Base-by-base conservation (phyloP, 92 coral and sea anemone species). In the Plumapathes pennacea region DNA sequence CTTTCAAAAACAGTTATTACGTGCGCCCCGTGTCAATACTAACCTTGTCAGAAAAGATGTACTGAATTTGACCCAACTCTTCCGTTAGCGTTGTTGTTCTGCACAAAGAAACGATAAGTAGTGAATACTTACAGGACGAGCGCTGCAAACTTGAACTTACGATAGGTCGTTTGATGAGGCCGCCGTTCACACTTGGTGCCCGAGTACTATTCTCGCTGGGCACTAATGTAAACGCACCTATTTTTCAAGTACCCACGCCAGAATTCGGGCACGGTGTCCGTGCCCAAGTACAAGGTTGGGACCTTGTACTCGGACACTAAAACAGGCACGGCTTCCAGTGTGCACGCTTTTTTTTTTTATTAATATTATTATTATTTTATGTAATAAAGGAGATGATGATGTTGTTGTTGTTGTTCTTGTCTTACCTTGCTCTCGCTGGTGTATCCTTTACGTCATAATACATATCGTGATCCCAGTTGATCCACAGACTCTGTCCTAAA, bases 1-100 rank as follows among this genome's bases (percentile, higher is more conserved):
- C 24, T n/a, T 28, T 15, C 28, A 39, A 46, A 48, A 15, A 20
- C 14, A 26, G 10, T 7, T 6, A 21, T 20, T 17, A 10, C 32
- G 12, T 14, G 7, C 19, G 8, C 11, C 1, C 20, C 10, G 27
- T 11, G 7, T 30, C 9, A 11, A 13, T 27, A 5, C 48, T 77
- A 57, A 92, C 98, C 96, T 92, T 92, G 44, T 92, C 98, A 23
- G 98, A 92, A 52, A 92, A 92, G 43, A 92, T 57, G 20, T 92
- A 92, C 46, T 92, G 86, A 64, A 92, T 92, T 50, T 92, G 98
- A 6, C 98, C 98, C 47, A 92, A 88, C 62, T 92, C 98, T 55
- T 92, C 98, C 10, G 90, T 92, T 7, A 92, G 74, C 4, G 98
- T 89, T 31, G 98, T 92, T 8, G 98, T 92, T 60, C 98, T 92